Conservation (phyloP, 2,113 vertebrate genomes). For the Tringa solitaria region DNA sequence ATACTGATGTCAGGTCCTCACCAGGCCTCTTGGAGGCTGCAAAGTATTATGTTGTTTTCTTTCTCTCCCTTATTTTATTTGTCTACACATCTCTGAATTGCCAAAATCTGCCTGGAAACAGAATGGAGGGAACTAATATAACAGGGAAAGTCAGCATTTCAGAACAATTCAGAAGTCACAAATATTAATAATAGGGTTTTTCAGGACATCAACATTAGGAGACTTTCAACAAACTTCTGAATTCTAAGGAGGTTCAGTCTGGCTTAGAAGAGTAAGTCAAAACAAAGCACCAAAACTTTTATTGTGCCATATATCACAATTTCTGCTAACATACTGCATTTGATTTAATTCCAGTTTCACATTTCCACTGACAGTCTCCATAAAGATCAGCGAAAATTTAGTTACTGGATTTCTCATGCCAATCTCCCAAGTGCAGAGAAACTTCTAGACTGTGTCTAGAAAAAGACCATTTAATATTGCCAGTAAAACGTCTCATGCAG, state of each 20-base stretch:
- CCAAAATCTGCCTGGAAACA: constrained; percentile 2
- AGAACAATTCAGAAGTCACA: not conserved
- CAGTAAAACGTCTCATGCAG: not conserved
- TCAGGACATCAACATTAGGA: not conserved
- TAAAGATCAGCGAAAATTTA: constrained; percentile 28
- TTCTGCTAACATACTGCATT: not conserved
- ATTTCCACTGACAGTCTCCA: constrained; percentile 16
- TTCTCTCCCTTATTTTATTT: not conserved
- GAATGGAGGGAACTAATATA: not conserved
- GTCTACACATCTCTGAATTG: not conserved
- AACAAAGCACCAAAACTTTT: not conserved
- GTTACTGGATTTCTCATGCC: constrained; percentile 36
- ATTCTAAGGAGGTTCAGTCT: not conserved
- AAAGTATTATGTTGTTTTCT: not conserved
- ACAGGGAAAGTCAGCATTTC: not conserved
- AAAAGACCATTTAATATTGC: not conserved
- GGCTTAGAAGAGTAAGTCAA: not conserved
- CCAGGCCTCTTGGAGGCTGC: not conserved
- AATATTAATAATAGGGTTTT: not conserved
- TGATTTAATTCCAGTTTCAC: constrained; percentile 7
- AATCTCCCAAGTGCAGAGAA: not conserved
- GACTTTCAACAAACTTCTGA: not conserved
- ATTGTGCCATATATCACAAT: not conserved
- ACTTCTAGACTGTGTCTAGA: not conserved
- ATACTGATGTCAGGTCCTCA: not conserved